Evolutionary conservation across 2,888 invertebrate genomes (phyloP).

Genomic region (Drosophila diplacantha): DNA sequence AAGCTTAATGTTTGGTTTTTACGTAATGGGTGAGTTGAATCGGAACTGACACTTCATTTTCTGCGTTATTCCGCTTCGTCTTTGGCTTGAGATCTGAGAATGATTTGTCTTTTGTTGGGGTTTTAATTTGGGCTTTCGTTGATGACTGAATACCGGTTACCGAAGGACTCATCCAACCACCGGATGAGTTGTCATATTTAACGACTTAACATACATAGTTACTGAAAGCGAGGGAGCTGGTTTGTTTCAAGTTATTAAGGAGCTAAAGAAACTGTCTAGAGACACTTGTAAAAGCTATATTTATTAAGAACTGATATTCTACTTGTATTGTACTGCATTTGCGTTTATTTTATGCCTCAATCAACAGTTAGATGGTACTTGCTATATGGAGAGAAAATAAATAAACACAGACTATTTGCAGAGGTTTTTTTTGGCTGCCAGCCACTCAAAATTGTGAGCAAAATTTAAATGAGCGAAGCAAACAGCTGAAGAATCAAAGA

Average conservation of each 20-base stretch:
- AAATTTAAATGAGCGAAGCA: slow-evolving; percentile 43
- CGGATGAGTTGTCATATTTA: slow-evolving; percentile 16
- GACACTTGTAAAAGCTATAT: neutral
- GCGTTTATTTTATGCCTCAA: slow-evolving; percentile 9
- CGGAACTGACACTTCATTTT: slow-evolving; percentile 31
- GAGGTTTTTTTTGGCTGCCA: slow-evolving; percentile 31
- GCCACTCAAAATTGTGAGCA: slow-evolving; percentile 25
- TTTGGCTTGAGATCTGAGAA: slow-evolving; percentile 18
- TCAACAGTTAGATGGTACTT: slow-evolving; percentile 42
- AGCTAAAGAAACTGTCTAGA: neutral
- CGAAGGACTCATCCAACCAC: slow-evolving; percentile 37
- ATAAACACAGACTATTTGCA: slow-evolving; percentile 48
- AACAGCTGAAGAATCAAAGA: slow-evolving; percentile 12
- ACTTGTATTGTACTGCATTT: neutral
- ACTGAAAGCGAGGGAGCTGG: neutral
- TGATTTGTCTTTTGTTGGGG: slow-evolving; percentile 34
- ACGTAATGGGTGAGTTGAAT: slow-evolving; percentile 48
- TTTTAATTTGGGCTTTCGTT: slow-evolving; percentile 14
- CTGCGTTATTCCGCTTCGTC: slow-evolving; percentile 27
- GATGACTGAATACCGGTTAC: slow-evolving; percentile 38
- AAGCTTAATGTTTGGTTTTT: slow-evolving; percentile 40
- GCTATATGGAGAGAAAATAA: slow-evolving; percentile 35
- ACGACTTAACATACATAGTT: slow-evolving; percentile 8
- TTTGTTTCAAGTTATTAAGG: neutral
- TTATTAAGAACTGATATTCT: neutral